Base-by-base conservation (phyloP, 2,113 vertebrate genomes). In the Suricata suricatta region DNA sequence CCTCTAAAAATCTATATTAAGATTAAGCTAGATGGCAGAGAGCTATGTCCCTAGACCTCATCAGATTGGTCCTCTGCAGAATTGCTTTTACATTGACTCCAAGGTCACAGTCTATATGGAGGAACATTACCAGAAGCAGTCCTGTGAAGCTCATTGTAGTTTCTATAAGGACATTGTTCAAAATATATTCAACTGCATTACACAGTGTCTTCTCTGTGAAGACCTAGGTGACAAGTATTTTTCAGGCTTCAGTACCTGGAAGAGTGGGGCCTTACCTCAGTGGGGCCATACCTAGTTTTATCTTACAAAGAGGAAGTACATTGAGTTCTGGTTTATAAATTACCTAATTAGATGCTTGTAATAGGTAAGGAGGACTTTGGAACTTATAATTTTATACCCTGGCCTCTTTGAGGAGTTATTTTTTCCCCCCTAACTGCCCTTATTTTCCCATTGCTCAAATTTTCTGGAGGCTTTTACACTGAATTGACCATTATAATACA, bases 31-130 rank as follows among this genome's bases (percentile, higher is more conserved):
- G 47, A 81, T 71, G 47, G 41, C 69, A 95, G 68, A 96, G 64
- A 88, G 54, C 60, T 85, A 1, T 74, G 54, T 68, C 50, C 64
- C 90, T 91, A 68, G n/a, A 93, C 86, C 68, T 76, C 74, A 96
- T 84, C 33, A 74, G 63, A 90, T 15, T 80, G 60, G 82, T 90
- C 74, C 47, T 93, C 54, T 92, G 80, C 77, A 60, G 74, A 93
- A 93, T 81, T 90, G 57, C 81, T 96, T 97, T 95, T 84, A 69
- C 41, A 21, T 64, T 84, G 83, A 97, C 92, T 96, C 95, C 77
- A 93, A 27, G 83, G 72, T 79, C 72, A 87, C 41, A 84, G 68
- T 44, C 23, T 88, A 6, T 47, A 81, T 13, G n/a, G 15, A 87
- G 91, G 10, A 33, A 38, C 27, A 27, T 38, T 89, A 77, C 31